These are phyloP conservation scores for Psylliodes chrysocephalus DNA, from an alignment of 2,888 invertebrate genomes.

Conservation along the genomic window DNA sequence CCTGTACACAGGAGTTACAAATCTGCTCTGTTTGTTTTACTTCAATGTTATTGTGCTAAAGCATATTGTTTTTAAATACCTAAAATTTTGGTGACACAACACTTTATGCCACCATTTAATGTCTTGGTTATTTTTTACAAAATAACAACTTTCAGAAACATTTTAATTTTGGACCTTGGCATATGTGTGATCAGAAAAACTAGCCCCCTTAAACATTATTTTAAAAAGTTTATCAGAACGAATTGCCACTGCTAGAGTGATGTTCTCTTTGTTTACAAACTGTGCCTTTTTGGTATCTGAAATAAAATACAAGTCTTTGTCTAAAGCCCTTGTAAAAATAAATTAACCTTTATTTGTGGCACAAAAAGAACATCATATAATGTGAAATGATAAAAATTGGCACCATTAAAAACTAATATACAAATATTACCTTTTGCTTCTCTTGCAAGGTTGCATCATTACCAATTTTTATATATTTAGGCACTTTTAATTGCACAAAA, in stretches of 20 bases:
- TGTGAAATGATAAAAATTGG: conserved; percentile 26
- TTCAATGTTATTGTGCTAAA: no score
- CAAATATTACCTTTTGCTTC: conserved; percentile 8
- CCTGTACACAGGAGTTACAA: no score
- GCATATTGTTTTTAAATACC: conserved; percentile 26
- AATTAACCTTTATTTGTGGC: no score
- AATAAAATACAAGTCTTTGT: no score
- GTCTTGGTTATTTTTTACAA: conserved; percentile 24
- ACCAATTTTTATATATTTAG: no score
- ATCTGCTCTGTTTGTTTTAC: no score
- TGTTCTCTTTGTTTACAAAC: conserved; percentile 14
- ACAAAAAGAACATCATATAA: no score
- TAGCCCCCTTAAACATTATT: conserved; percentile 2
- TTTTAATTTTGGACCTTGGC: not conserved
- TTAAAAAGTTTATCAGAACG: no score
- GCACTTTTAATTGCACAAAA: conserved; percentile 28
- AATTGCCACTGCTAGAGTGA: no score
- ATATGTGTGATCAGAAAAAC: conserved; percentile 18
- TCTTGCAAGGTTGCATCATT: conserved; percentile 24
- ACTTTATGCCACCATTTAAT: no score
- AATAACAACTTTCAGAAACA: no score
- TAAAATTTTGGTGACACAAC: conserved; percentile 41
- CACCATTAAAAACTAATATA: conserved; percentile 37
- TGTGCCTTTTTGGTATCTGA: conserved; percentile 32
- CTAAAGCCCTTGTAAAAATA: conserved; percentile 43